These are phyloP conservation scores for Torymus tubicola DNA, from an alignment of 2,888 invertebrate species.

Conservation along the genomic window DNA sequence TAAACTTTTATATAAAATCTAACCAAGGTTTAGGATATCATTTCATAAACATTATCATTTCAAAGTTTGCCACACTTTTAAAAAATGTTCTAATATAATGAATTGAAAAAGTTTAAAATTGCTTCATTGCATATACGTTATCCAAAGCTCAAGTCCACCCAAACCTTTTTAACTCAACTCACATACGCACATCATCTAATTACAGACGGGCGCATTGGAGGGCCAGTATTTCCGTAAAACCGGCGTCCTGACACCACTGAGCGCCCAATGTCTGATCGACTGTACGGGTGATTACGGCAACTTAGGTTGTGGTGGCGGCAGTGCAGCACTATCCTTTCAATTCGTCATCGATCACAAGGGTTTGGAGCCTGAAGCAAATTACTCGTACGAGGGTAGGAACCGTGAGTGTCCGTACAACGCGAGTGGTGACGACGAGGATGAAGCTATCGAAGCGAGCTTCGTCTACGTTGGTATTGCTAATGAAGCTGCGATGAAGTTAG, in stretches of 20 bases:
- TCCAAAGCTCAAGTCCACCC: no score
- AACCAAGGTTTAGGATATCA: no score
- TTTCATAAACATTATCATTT: no score
- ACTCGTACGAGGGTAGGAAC: conserved; percentile 86
- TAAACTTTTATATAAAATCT: no score
- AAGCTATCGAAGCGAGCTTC: conserved; percentile 79
- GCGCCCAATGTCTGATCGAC: conserved; percentile 95
- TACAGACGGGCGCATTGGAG: conserved; percentile 91
- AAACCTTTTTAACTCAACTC: no score
- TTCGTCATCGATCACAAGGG: conserved; percentile 91
- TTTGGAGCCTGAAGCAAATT: conserved; percentile 91
- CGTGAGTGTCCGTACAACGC: conserved; percentile 76
- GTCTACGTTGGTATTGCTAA: conserved; percentile 85
- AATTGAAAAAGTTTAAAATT: no score
- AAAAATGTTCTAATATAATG: no score
- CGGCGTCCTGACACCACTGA: conserved; percentile 87
- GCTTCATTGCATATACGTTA: no score
- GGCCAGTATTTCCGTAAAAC: conserved; percentile 91
- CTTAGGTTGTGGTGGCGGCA: conserved; percentile 92
- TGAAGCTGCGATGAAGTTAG: conserved; percentile 85
- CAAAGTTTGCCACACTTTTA: no score
- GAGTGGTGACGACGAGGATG: conserved; percentile 24
- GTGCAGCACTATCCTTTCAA: conserved; percentile 89
- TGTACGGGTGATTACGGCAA: conserved; percentile 91
- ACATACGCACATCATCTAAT: no score